Evolutionary conservation across 2,797 vertebrate genomes (phyloP), one percentile per base, ranked within the genome.

Genomic region (Microctenopoma stevenorrisi): DNA sequence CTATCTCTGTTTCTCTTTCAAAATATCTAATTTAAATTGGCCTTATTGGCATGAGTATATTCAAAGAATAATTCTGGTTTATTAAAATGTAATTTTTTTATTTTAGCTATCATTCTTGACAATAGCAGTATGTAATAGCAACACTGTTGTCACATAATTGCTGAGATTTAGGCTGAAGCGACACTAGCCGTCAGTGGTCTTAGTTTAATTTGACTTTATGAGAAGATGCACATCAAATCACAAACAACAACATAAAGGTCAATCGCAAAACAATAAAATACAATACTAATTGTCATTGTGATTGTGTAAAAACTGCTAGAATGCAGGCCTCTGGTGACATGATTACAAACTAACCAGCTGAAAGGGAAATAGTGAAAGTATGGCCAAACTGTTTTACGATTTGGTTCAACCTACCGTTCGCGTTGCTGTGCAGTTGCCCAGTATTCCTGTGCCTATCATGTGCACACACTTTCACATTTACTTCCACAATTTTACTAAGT

Each of bases 11-110:
- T 13, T 58, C 64, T 61, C 73, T 83, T 28, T 46, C 57, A 64
- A 80, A 81, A 71, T 67, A 59, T 82, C 43, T 47, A 59, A 82
- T 74, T 79, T 53, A 60, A 56, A 82, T 74, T 75, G 46, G 30
- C 40, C 64, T 64, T 70, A 59, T 56, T 77, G 64, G 54, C 51
- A n/a, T 28, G 59, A 70, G 28, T 43, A 66, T 61, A 57, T 79
- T 84, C 69, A 49, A 54, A 54, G 10, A 56, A 74, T 51, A 74
- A 62, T 56, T 67, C 33, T 35, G 51, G 1, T 64, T 73, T 69
- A 53, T 72, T 64, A 48, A 43, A 72, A 71, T 10, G 43, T 42
- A 52, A 28, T 58, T 73, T 58, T 56, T 28, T 33, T 4, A 18
- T 60, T 76, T 68, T 38, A 10, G 0, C 7, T 38, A n/a, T 61